Evolutionary conservation across 2,888 invertebrate genomes (phyloP), one percentile per base, ranked within the genome.

Genomic region (Mongoloraphidia duomilia): DNA sequence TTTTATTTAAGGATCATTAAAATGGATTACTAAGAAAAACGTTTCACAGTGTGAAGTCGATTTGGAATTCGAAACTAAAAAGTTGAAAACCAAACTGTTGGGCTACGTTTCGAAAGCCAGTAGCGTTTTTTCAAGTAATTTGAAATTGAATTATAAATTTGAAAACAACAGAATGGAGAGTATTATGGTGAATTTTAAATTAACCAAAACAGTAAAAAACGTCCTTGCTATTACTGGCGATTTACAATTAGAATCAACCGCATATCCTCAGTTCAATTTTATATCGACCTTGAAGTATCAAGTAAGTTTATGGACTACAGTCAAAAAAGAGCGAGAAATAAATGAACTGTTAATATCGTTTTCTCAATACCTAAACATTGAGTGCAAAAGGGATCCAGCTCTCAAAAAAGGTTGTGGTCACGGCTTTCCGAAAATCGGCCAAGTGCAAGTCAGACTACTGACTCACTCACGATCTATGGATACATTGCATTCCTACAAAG

Each of bases 41-140:
- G 76, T 86, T 17, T 79, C 79, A 0, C 88, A 89, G 61, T 83
- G 82, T 60, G 85, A 87, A 55, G 76, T 89, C 9, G 75, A 81
- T 52, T 65, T 85, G 9, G 80, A 80, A 44, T 88, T 89, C 60
- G 80, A 84, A 68, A 89, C 88, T 0, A 86, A 84, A 58, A 79
- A 81, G 54, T 68, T 89, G 0, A 79, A 77, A 49, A 85, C 86
- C 43, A 73, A 78, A 53, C 66, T 88, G n/a, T 69, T 75, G 35
- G 89, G 89, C 0, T 85, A 85, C 61, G 75, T 87, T 57, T 64
- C 65, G 48, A 63, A 59, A 56, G 63, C 62, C 12, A 63, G 63
- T 37, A 60, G 60, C 12, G 65, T 66, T 9, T 49, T 68, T 46
- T 76, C 78, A 1, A 72, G 76, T 0, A 79, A 82, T 54, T 61